These are phyloP conservation scores for Oscarella lobularis DNA, from an alignment of 37 sponge, comb jelly and placozoan species.

Conservation along the genomic window DNA sequence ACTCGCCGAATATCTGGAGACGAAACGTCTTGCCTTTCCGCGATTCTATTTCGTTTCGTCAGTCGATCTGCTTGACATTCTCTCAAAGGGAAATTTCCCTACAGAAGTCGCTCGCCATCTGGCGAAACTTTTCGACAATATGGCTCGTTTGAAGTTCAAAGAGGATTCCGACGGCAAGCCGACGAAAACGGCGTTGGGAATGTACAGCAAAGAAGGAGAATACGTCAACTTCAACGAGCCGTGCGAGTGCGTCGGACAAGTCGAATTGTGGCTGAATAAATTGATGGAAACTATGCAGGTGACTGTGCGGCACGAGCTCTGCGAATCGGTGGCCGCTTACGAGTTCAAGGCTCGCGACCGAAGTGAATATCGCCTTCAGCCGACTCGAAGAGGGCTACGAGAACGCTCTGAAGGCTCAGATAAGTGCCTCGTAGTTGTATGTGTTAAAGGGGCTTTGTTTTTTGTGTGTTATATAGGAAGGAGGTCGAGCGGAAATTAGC, in stretches of 20 bases:
- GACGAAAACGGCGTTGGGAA: slow-evolving; percentile 62
- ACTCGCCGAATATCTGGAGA: slow-evolving; percentile 92
- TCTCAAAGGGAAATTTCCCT: slow-evolving; percentile 90
- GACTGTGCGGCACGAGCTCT: no score
- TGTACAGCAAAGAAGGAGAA: slow-evolving; percentile 69
- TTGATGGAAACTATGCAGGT: no score
- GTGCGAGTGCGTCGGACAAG: slow-evolving; percentile 81
- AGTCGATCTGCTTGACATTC: slow-evolving; percentile 89
- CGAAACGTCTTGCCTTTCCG: slow-evolving; percentile 92
- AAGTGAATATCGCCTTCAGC: no score
- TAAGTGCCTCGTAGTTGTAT: no score
- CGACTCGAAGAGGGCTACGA: no score
- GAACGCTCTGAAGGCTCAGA: no score
- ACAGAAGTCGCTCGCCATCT: slow-evolving; percentile 89
- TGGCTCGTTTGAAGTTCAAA: slow-evolving; percentile 75
- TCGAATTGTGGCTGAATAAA: slow-evolving; percentile 97
- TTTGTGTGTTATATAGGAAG: no score
- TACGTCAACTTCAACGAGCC: slow-evolving; percentile 75
- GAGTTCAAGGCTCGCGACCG: no score
- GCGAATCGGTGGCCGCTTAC: no score
- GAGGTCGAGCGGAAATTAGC: no score
- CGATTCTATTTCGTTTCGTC: slow-evolving; percentile 97
- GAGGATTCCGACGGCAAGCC: no score
- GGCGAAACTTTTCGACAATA: slow-evolving; percentile 76
- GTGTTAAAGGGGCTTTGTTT: no score